Evolutionary conservation across 2,888 invertebrate genomes (phyloP).

Genomic region (Eristalis tenax): DNA sequence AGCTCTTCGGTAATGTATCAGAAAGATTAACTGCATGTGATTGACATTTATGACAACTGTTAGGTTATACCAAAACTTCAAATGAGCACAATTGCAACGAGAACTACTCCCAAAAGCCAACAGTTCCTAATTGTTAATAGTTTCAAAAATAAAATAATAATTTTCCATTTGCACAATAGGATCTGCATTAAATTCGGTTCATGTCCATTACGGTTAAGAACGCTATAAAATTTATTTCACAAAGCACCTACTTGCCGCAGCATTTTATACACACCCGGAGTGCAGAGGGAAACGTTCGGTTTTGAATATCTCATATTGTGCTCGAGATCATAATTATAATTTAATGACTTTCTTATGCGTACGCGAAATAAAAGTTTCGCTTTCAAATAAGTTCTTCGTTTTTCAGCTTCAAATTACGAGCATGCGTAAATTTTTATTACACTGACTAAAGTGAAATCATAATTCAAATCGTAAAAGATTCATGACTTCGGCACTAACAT

Average conservation of each 20-base stretch:
- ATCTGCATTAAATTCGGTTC: neutral
- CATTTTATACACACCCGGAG: neutral
- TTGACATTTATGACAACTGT: no score
- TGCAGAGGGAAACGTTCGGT: neutral
- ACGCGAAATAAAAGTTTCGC: slow-evolving; percentile 9
- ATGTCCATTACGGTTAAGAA: neutral
- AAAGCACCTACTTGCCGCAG: neutral
- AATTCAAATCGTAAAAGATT: neutral
- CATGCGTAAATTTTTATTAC: slow-evolving; percentile 17
- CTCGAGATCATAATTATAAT: slow-evolving; percentile 14
- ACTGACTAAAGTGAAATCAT: slow-evolving; percentile 7
- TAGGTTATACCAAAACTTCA: neutral
- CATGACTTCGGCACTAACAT: neutral
- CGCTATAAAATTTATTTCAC: neutral
- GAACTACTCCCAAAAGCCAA: neutral
- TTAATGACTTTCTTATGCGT: slow-evolving; percentile 16
- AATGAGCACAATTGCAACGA: neutral
- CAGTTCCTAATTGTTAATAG: neutral
- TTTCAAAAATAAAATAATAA: neutral
- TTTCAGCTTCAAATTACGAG: neutral
- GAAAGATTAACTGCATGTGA: no score
- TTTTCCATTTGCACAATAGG: neutral
- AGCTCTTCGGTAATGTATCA: no score
- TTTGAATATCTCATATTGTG: neutral
- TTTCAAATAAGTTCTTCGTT: neutral